phyloP scores from a whole-genome alignment of 2,113 vertebrate genomes.

The Pao palembangensis region DNA sequence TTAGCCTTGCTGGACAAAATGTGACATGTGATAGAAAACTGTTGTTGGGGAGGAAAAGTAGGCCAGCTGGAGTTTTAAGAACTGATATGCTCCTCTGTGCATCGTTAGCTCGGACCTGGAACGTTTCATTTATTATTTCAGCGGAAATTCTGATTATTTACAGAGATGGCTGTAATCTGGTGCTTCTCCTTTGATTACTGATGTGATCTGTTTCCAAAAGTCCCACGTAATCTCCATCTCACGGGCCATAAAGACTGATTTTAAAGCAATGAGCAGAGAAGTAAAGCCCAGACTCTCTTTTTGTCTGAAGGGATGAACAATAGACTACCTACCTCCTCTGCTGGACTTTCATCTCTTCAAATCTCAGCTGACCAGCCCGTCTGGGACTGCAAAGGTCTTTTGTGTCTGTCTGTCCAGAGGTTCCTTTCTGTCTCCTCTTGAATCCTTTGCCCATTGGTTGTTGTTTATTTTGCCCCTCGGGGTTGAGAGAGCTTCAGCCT shows the following conservation, averaged over 20 bases:
- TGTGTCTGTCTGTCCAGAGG: constrained; percentile 30
- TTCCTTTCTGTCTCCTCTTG: constrained; percentile 16
- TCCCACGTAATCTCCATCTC: no score
- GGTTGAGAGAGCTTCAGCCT: constrained; percentile 22
- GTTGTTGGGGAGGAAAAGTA: not conserved
- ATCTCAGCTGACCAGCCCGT: constrained; percentile 22
- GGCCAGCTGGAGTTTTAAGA: not conserved
- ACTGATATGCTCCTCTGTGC: not conserved
- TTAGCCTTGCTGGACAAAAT: no score
- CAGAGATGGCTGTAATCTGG: not conserved
- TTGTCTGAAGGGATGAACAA: constrained; percentile 29
- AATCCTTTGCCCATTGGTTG: not conserved
- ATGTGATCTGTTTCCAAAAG: no score
- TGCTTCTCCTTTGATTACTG: not conserved
- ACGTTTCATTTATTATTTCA: not conserved
- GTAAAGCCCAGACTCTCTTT: not conserved
- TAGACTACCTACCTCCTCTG: constrained; percentile 2
- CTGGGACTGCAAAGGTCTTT: constrained; percentile 37
- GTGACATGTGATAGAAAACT: not conserved
- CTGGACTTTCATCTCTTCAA: constrained; percentile 38
- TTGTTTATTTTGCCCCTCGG: constrained; percentile 34
- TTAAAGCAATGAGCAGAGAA: no score
- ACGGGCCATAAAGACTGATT: no score
- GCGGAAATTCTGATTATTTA: not conserved
- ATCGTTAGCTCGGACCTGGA: not conserved